Percentiles rank a stretch among this genome's conserved stretches.
Conservation (phyloP, 2,113 vertebrate species). For the Corythornis madagascariensis region DNA sequence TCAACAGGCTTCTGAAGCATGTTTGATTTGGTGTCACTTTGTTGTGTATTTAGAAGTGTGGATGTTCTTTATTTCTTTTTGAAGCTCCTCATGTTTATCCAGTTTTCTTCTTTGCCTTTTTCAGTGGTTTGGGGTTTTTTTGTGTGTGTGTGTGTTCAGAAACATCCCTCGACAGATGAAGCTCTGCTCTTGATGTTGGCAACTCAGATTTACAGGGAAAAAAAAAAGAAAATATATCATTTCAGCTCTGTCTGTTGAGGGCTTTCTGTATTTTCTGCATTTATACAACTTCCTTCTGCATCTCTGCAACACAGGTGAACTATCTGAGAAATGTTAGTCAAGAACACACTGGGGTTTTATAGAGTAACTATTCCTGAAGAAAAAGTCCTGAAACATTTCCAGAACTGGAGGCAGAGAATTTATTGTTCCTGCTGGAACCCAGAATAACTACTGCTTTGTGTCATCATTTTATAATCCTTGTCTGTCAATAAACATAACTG, state of each 20-base stretch:
- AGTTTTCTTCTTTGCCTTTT: background rate
- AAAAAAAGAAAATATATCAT: background rate
- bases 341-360: slow-evolving; percentile 33
- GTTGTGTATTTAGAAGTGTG: background rate
- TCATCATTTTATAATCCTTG: slow-evolving; percentile 70
- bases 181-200: background rate
- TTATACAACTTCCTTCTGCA: background rate
- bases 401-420: slow-evolving; percentile 65
- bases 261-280: background rate
- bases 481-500: slow-evolving; percentile 72
- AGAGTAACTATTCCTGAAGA: slow-evolving; percentile 53
- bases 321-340: slow-evolving; percentile 25
- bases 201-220: background rate
- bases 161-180: background rate
- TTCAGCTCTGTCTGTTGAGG: background rate
- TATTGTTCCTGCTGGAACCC: slow-evolving; percentile 67
- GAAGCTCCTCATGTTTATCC: background rate
- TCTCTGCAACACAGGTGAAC: slow-evolving; percentile 11
- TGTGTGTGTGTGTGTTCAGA: background rate
- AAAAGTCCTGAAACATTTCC: slow-evolving; percentile 70
- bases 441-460: slow-evolving; percentile 69
- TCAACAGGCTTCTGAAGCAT: background rate
- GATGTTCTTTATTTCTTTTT: background rate
- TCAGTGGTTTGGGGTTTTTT: background rate
- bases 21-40: background rate